These are phyloP conservation scores for Gymnosoma rotundatum DNA, from an alignment of 2,888 invertebrate genomes.

Conservation along the genomic window DNA sequence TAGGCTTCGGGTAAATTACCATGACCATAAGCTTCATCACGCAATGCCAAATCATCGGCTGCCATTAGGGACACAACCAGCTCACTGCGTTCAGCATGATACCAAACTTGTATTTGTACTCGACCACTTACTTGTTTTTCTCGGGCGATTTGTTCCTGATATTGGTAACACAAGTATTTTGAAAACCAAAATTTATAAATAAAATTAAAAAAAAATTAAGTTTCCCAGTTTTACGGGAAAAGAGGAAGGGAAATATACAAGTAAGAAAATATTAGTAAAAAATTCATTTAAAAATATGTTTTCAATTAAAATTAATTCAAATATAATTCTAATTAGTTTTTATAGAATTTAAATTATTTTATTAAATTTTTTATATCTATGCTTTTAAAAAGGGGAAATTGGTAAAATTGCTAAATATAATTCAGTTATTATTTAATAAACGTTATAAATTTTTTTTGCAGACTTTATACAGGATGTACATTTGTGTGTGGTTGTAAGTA, in stretches of 20 bases:
- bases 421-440: neutral
- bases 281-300: conserved; percentile 9
- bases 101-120: conserved; percentile 94
- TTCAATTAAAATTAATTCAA: conserved; percentile 17
- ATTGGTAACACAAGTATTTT: conserved; percentile 19
- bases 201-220: neutral
- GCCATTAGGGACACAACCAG: conserved; percentile 93
- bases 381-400: neutral
- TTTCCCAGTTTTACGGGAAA: neutral
- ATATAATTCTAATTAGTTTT: conserved; percentile 10
- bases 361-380: neutral
- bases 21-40: conserved; percentile 90
- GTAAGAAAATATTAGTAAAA: conserved; percentile 37
- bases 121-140: conserved; percentile 90
- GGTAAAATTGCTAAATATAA: neutral
- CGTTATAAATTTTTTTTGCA: neutral
- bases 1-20: conserved; percentile 92
- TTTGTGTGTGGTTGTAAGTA: neutral
- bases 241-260: conserved; percentile 21
- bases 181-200: conserved; percentile 14
- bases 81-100: conserved; percentile 91
- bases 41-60: conserved; percentile 90
- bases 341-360: neutral
- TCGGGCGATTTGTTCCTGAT: conserved; percentile 88
- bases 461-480: neutral